Evolutionary conservation across 2,113 vertebrate species (phyloP).

Genomic region (Trematocara variabile): DNA sequence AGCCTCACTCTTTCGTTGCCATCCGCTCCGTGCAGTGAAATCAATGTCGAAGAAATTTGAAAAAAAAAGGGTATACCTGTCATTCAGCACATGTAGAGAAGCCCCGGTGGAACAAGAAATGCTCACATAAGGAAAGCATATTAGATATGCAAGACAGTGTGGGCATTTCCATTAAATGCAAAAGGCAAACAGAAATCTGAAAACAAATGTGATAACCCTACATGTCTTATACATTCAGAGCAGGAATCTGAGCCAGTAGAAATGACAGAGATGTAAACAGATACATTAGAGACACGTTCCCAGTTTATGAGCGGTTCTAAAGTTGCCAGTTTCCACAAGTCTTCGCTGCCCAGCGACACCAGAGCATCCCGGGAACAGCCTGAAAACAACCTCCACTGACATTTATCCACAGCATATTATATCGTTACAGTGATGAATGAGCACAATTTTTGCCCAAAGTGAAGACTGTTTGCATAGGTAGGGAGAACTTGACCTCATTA

Average conservation of each 20-base stretch:
- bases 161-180: not conserved
- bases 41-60: conserved; percentile 4
- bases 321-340: not conserved
- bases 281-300: not conserved
- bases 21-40: not conserved
- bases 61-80: conserved; percentile 4
- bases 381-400: not conserved
- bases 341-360: not conserved
- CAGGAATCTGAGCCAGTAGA: not conserved
- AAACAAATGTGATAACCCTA: not conserved
- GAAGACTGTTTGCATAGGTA: conserved; percentile 18
- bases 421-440: not conserved
- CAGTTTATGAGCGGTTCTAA: not conserved
- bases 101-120: not conserved
- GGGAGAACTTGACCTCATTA: conserved; percentile 52
- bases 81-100: not conserved
- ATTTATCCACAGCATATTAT: not conserved
- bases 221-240: not conserved
- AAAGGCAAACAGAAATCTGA: not conserved
- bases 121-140: not conserved
- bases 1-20: conserved; percentile 14
- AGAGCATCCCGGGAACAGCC: not conserved
- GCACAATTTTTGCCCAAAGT: not conserved
- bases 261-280: not conserved
- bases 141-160: not conserved